These are phyloP conservation scores for Amiota communis DNA, from an alignment of 2,888 invertebrate genomes.

Conservation along the genomic window DNA sequence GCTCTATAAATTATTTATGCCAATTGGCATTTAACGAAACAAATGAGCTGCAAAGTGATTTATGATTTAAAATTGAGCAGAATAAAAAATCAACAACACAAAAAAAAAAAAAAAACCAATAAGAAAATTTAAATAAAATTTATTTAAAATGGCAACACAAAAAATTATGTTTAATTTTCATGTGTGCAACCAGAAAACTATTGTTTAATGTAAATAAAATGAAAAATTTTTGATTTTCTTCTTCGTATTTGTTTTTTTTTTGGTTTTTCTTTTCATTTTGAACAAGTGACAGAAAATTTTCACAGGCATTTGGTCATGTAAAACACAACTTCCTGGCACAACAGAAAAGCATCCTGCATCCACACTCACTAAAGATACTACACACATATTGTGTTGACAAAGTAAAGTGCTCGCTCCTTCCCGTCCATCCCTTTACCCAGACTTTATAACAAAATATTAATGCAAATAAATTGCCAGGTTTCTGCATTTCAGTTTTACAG, in stretches of 20 bases:
- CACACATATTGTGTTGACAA: not conserved
- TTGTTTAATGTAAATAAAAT: too few species aligned
- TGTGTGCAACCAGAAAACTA: too few species aligned
- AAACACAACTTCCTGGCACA: constrained; percentile 3
- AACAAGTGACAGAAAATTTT: too few species aligned
- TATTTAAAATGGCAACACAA: constrained; percentile 1
- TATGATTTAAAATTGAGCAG: constrained; percentile 54
- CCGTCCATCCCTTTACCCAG: not conserved
- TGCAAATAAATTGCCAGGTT: constrained; percentile 62
- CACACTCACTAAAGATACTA: too few species aligned
- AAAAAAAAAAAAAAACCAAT: constrained; percentile 31
- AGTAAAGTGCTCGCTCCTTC: not conserved
- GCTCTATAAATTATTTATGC: constrained; percentile 3
- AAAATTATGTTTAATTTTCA: too few species aligned
- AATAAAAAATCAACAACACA: constrained; percentile 43
- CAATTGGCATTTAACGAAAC: constrained; percentile 7
- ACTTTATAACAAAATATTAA: constrained; percentile 63
- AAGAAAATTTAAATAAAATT: constrained; percentile 29
- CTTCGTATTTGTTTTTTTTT: too few species aligned
- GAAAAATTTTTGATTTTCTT: too few species aligned
- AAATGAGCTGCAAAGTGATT: constrained; percentile 45
- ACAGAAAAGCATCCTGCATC: constrained; percentile 39
- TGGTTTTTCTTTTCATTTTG: too few species aligned
- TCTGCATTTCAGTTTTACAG: too few species aligned
- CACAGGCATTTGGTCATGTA: too few species aligned